Evolutionary conservation across 2,113 vertebrate species (phyloP).

Genomic region (Oenanthe melanoleuca): DNA sequence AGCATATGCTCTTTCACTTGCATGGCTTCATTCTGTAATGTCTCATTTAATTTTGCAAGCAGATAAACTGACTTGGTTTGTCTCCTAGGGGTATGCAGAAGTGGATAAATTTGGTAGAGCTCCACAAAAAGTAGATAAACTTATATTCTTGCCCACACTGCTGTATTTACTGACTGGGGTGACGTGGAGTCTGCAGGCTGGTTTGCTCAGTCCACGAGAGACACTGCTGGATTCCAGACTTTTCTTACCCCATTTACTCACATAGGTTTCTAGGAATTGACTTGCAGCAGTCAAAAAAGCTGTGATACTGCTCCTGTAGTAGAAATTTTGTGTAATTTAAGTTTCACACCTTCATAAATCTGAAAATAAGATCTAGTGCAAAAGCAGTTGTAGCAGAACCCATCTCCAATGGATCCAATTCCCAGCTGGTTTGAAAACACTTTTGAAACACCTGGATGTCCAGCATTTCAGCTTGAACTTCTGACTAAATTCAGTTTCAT

Average conservation of each 20-base stretch:
- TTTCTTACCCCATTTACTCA: background rate
- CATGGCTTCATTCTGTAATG: background rate
- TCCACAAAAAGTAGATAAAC: background rate
- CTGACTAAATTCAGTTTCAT: background rate
- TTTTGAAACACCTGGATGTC: background rate
- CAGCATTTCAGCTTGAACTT: background rate
- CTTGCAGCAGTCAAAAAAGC: background rate
- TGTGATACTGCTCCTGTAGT: rapidly evolving
- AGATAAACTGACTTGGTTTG: background rate
- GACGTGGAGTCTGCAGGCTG: background rate
- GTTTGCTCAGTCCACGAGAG: background rate
- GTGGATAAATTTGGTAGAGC: background rate
- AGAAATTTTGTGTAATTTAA: background rate
- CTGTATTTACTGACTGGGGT: background rate
- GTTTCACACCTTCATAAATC: background rate
- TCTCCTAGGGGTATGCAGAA: background rate
- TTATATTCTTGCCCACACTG: background rate
- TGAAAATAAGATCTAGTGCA: background rate
- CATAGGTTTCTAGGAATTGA: rapidly evolving
- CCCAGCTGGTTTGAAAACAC: background rate
- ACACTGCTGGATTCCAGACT: background rate
- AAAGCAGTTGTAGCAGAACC: background rate
- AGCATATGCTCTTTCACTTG: background rate
- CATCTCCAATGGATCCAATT: background rate
- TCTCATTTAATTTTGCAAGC: background rate